A percentile compares a stretch with the other conserved stretches of the same genome.
Conservation (phyloP, 23 tunicate species). For the Halocynthia roretzi region DNA sequence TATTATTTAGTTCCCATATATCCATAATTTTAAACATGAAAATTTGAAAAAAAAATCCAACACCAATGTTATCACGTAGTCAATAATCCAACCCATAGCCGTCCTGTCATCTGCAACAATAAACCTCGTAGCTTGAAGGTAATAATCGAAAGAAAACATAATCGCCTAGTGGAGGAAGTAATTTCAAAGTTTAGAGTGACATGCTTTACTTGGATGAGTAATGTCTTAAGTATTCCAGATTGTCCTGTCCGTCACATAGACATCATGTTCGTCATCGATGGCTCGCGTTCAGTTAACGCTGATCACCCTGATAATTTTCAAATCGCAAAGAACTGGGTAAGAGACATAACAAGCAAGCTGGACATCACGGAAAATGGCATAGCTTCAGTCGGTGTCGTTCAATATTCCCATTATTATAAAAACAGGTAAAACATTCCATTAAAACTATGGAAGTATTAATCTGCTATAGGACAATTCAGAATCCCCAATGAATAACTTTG, state of each 20-base stretch:
- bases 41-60: too few relatives aligned
- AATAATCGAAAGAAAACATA: too few relatives aligned
- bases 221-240: neutral
- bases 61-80: too few relatives aligned
- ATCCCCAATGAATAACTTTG: neutral
- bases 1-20: too few relatives aligned
- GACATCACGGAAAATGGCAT: conserved; percentile 17
- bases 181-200: too few relatives aligned
- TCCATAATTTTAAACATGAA: too few relatives aligned
- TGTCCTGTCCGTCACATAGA: conserved; percentile 31
- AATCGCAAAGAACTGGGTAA: conserved; percentile 27
- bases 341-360: conserved; percentile 17
- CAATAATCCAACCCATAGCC: too few relatives aligned
- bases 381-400: conserved; percentile 41
- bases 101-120: too few relatives aligned
- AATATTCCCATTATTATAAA: conserved; percentile 34
- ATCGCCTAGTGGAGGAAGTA: too few relatives aligned
- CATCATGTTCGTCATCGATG: conserved; percentile 51
- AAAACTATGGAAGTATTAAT: neutral
- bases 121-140: too few relatives aligned
- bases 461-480: neutral
- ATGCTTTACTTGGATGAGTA: neutral
- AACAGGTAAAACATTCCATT: conserved; percentile 1
- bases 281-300: conserved; percentile 33
- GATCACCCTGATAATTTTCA: conserved; percentile 28